Conservation (phyloP, 2,113 vertebrate species). For the Coryphaenoides rupestris region DNA sequence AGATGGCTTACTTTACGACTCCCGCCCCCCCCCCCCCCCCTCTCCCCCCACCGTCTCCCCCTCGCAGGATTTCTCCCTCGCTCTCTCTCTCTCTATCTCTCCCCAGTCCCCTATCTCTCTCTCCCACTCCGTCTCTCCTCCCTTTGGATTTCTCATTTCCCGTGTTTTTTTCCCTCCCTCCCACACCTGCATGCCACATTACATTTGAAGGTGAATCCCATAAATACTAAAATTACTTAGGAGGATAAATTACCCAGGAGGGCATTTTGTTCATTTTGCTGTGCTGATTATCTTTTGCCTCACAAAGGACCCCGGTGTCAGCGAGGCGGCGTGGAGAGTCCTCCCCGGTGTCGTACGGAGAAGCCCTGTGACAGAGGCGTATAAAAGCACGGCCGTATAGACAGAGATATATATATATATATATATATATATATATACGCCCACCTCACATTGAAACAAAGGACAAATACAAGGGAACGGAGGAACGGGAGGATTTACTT, state of each 20-base stretch:
- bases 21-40: conserved; percentile 5
- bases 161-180: conserved; percentile 45
- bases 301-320: conserved; percentile 28
- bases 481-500: conserved; percentile 57
- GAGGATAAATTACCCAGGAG: conserved; percentile 67
- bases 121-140: background rate
- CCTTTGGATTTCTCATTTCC: conserved; percentile 56
- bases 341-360: background rate
- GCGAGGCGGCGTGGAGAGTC: background rate
- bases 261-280: conserved; percentile 29
- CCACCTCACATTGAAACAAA: conserved; percentile 48
- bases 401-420: too few species aligned
- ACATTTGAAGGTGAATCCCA: conserved; percentile 77
- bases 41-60: conserved; percentile 17
- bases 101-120: background rate
- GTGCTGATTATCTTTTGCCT: conserved; percentile 53
- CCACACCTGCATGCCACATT: conserved; percentile 67
- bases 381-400: too few species aligned
- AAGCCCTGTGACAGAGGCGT: background rate
- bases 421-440: too few species aligned
- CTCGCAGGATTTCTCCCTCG: conserved; percentile 45
- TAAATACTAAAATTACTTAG: conserved; percentile 72
- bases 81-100: conserved; percentile 4
- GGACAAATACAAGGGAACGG: conserved; percentile 46
- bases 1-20: conserved; percentile 65